phyloP scores from a whole-genome alignment of 2,888 invertebrate genomes.

The Diaprepes abbreviatus region DNA sequence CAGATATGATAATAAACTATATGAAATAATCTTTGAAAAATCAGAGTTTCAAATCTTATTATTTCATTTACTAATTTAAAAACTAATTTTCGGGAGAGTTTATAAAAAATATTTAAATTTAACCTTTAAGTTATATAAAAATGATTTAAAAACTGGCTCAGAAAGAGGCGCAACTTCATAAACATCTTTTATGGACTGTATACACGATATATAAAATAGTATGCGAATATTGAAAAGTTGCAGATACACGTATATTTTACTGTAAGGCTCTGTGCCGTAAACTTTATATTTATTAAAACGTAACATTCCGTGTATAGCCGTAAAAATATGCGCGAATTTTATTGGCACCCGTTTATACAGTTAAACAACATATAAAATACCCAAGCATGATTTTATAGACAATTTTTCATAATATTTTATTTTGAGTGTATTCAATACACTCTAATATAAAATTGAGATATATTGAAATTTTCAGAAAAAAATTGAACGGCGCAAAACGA shows the following conservation, averaged over 20 bases:
- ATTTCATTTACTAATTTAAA: too few relatives aligned
- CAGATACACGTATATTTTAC: constrained; percentile 17
- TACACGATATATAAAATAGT: constrained; percentile 9
- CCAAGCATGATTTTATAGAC: constrained; percentile 27
- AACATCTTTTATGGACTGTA: constrained; percentile 8
- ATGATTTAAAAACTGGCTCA: not conserved
- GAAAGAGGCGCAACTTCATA: not conserved
- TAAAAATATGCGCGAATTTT: constrained; percentile 38
- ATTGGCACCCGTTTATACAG: constrained; percentile 16
- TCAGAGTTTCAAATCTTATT: too few relatives aligned
- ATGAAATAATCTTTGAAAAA: too few relatives aligned
- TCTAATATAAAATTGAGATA: too few relatives aligned
- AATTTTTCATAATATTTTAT: constrained; percentile 13
- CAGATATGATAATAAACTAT: too few relatives aligned
- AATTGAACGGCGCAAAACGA: too few relatives aligned
- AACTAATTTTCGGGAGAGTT: too few relatives aligned
- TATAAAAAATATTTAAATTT: too few relatives aligned
- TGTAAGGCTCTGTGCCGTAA: constrained; percentile 13
- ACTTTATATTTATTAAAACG: constrained; percentile 35
- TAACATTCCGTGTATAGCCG: constrained; percentile 24
- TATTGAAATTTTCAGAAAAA: too few relatives aligned
- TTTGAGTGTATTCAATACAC: too few relatives aligned
- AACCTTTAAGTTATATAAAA: too few relatives aligned
- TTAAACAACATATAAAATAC: constrained; percentile 11
- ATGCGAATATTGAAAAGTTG: constrained; percentile 18